Evolutionary conservation across 2,888 invertebrate genomes (phyloP).

Genomic region (Limenitis camilla): DNA sequence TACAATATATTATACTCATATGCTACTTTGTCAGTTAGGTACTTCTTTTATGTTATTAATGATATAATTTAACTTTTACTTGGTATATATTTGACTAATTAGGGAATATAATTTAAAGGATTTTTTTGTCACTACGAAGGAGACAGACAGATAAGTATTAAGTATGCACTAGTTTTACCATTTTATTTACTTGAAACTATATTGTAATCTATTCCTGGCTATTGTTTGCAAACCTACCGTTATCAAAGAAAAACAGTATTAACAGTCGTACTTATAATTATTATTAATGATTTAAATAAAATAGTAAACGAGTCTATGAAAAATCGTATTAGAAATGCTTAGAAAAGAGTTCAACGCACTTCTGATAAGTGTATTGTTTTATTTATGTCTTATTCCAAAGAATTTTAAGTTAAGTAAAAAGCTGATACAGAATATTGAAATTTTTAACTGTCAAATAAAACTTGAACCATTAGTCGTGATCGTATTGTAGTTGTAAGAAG

Average conservation of each 20-base stretch:
- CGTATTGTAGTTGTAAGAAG: not conserved
- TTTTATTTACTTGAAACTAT: conserved; percentile 37
- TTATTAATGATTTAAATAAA: conserved; percentile 2
- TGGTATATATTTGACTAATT: conserved; percentile 19
- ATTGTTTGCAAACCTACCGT: conserved; percentile 33
- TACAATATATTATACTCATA: not conserved
- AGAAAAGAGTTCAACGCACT: conserved; percentile 68
- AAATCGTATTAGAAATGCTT: conserved; percentile 24
- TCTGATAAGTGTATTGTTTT: not conserved
- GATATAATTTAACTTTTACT: conserved; percentile 1
- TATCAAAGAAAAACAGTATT: conserved; percentile 32
- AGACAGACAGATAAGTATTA: conserved; percentile 16
- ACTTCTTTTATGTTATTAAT: not conserved
- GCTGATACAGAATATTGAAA: too few relatives aligned
- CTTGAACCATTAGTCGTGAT: not conserved
- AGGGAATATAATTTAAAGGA: too few relatives aligned
- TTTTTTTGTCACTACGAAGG: conserved; percentile 11
- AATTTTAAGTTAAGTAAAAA: not conserved
- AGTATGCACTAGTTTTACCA: conserved; percentile 26
- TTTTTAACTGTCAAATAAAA: not conserved
- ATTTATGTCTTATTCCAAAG: too few relatives aligned
- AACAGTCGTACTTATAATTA: not conserved
- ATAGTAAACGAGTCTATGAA: not conserved
- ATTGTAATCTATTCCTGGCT: conserved; percentile 31
- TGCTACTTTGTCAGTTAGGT: not conserved